Base-by-base conservation (phyloP, 2,888 invertebrate species). In the Portevinia maculata region DNA sequence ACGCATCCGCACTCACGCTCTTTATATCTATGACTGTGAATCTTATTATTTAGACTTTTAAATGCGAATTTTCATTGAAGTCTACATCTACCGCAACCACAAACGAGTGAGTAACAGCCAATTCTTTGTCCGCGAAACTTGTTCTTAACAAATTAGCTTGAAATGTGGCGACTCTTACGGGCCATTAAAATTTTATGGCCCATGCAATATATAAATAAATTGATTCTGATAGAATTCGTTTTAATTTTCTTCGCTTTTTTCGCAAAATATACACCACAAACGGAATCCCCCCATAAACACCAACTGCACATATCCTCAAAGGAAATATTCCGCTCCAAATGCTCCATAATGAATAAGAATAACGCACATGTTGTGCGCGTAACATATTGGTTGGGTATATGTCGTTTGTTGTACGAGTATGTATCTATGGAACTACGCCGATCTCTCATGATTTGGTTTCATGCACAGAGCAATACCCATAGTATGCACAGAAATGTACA, bases 91-190 rank as follows among this genome's bases (percentile, higher is more conserved):
- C 59, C 46, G 50, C 65, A 50, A 53, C 32, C 24, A 41, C 39
- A 50, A 34, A 17, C 24, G 19, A 64, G 39, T 64, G 34, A 62
- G 24, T 37, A 81, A 83, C 76, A 83, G 78, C 53, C 67, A 44
- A 62, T 28, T 78, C 83, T 83, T 73, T 83, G 83, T 83, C 65
- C 83, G 28, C 37, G 55, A 57, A 55, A 83, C 71, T 50, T 37
- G 48, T 76, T 21, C 44, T 83, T 73, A 83, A 86, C 87, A 90
- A 90, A 89, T 90, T 88, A 88, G 87, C 87, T 86, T 88, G 88
- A 89, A 88, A 89, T 89, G 88, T 89, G 87, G 85, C 86, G 87
- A 87, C 88, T 78, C 60, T 70, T 57, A 78, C 30, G 83, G 83
- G 55, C 62, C 83, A 78, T 83, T 71, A 65, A 52, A 67, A 60